Conservation (phyloP, 2,113 vertebrate species). For the Gopherus evgoodei region DNA sequence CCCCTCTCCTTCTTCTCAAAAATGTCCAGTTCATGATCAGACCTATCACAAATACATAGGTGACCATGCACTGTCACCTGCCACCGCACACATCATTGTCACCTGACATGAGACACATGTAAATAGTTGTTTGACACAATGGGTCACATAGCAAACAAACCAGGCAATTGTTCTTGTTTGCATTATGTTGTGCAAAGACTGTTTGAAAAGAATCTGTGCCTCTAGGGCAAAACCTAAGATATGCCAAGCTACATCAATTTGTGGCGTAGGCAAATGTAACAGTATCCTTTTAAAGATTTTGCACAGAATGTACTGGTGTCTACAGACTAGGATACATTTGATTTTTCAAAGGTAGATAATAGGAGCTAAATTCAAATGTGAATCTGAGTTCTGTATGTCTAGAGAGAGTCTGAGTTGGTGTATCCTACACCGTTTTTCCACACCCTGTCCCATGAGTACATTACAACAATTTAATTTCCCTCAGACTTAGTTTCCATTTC, state of each 20-base stretch:
- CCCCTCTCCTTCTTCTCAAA: not conserved
- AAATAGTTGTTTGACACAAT: not conserved
- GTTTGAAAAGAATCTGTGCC: not conserved
- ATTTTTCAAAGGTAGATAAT: constrained; percentile 7
- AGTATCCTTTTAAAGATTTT: constrained; percentile 35
- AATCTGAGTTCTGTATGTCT: constrained; percentile 61
- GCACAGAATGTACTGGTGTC: constrained; percentile 56
- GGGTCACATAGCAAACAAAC: not conserved
- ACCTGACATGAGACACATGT: accelerated
- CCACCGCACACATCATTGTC: accelerated
- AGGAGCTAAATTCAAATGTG: constrained; percentile 69
- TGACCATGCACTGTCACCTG: accelerated
- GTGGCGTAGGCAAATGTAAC: constrained; percentile 51
- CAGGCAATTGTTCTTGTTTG: not conserved
- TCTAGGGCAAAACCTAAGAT: constrained; percentile 50
- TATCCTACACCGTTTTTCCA: constrained; percentile 68
- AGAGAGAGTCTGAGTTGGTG: constrained; percentile 65
- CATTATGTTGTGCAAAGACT: not conserved
- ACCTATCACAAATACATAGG: accelerated
- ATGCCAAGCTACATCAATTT: constrained; percentile 53
- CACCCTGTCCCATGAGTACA: constrained; percentile 38
- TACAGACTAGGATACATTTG: constrained; percentile 62
- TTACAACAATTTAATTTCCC: constrained; percentile 46
- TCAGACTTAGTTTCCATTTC: constrained; percentile 52
- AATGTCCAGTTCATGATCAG: not conserved